Evolutionary conservation across 2,113 vertebrate species (phyloP), one percentile per base, ranked within the genome.

Genomic region (Lophura nycthemera): DNA sequence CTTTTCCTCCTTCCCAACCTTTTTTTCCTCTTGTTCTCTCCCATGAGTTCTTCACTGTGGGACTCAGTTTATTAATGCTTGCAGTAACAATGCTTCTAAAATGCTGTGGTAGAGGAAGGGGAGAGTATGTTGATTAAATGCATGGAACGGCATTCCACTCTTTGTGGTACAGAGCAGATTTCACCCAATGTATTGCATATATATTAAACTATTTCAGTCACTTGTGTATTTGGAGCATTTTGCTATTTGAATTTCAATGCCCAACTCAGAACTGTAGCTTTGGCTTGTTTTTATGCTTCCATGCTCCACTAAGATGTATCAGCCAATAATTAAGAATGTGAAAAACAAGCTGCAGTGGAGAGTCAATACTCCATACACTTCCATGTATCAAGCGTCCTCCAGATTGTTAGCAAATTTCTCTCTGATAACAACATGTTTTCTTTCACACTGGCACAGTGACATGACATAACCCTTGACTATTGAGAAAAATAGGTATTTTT

Each of bases 401-500:
- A 88, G 64, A 83, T 48, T 65, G 48, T 77, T 96, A 91, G 73
- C 89, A 95, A 96, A 94, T 93, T 96, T 78, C 24, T 86, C 40
- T 92, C 87, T 83, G 83, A 90, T 94, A 93, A 77, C 76, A 97
- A 65, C 34, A 72, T 74, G 34, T 65, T 95, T 97, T 79, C 64
- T 86, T 88, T 83, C 3, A 0, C 15, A 16, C 60, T 61, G 87
- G 60, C 50, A 91, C 93, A 92, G 60, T 88, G 90, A 88, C 72
- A 63, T 20, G 83, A 59, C 59, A 87, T 72, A 95, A 84, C 91
- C 85, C 76, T 78, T 96, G 96, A 73, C 84, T 81, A 95, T 80
- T 94, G 85, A 93, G 81, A 73, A 90, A 65, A 96, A 87, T 43
- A 13, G 72, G 64, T 32, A 90, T 69, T 84, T 79, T 93, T 88